Base-by-base conservation (phyloP, 2,113 vertebrate species). In the Eleginops maclovinus region DNA sequence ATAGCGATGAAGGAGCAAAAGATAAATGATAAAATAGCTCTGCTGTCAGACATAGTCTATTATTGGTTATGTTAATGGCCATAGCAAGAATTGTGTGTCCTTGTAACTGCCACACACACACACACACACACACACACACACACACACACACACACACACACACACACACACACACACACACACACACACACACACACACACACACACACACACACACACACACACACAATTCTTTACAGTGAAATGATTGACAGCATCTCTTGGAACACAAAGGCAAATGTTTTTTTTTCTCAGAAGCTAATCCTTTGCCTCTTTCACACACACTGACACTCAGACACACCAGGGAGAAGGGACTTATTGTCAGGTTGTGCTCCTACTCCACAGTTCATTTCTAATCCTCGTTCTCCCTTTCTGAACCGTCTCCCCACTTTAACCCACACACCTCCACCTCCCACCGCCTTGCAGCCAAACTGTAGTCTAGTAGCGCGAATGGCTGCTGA, bases 331-430 rank as follows among this genome's bases (percentile, higher is more conserved):
- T 80, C 69, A 76, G 67, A 71, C 88, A 72, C 82, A 75, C 73
- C 56, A 66, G 85, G 89, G 88, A 88, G 79, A 83, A 51, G 73
- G 62, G 75, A 88, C 85, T 87, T 85, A 88, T 86, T 87, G 90
- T 89, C 77, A 81, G 83, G 68, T 77, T 86, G 84, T 82, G 81
- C 84, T 86, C 85, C 67, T 62, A 85, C 86, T 83, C 81, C 83
- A 86, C 83, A 82, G 84, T 88, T 91, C 72, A 86, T 90, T 77
- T 91, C 61, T 90, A 93, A 89, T 90, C 89, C 84, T 78, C 77
- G 82, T 50, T 72, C 81, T 86, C 69, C 65, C 64, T 74, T 72
- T 85, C 51, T 58, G 40, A 81, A 50, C 44, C n/a, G 24, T 72
- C 46, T 61, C 24, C 74, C 56, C 47, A n/a, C 43, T 71, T 68